Evolutionary conservation across 2,797 vertebrate genomes (phyloP), one percentile per base, ranked within the genome.

Genomic region (Rhinichthys osculus): DNA sequence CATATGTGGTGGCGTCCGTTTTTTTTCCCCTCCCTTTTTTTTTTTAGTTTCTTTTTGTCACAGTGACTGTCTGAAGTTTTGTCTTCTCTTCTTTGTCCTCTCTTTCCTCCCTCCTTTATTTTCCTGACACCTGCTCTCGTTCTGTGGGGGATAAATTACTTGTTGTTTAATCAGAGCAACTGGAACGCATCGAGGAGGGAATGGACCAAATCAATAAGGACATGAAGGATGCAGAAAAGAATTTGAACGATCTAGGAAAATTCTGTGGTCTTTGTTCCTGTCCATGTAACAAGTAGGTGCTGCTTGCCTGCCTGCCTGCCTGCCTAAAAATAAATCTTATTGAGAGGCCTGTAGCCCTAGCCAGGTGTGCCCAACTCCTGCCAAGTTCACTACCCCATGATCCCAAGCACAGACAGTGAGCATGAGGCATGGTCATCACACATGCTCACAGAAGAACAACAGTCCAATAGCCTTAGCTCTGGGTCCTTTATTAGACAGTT

Each of bases 191-290:
- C 97, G 98, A 99, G 96, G 98, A 99, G 96, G 98, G 98, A 97
- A 99, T 99, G 98, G 98, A 99, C 96, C 98, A 99, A 97, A 99
- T 99, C 98, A 99, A 99, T 99, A 99, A 99, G 97, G 98, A 99
- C 97, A 99, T 99, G 98, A 99, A 99, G 97, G 98, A 99, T 97
- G 98, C 98, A 98, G 98, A 99, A 99, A 99, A 99, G 98, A 99
- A 99, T 99, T 98, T 99, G 97, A 99, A 98, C 97, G 97, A 99
- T 97, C 98, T 99, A 98, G 98, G 98, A 97, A 99, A 99, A 97
- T 99, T 99, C 97, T 99, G 98, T 98, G 98, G 98, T 97, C 98
- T 99, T 96, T 99, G 98, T 97, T 97, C 97, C 97, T 99, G 98
- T 98, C 98, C 98, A 96, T 99, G 98, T 98, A 99, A 99, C 98